Percentiles rank a stretch among this genome's conserved stretches.
Evolutionary conservation across 2,113 vertebrate species (phyloP).

Genomic region (Tachysurus vachellii): DNA sequence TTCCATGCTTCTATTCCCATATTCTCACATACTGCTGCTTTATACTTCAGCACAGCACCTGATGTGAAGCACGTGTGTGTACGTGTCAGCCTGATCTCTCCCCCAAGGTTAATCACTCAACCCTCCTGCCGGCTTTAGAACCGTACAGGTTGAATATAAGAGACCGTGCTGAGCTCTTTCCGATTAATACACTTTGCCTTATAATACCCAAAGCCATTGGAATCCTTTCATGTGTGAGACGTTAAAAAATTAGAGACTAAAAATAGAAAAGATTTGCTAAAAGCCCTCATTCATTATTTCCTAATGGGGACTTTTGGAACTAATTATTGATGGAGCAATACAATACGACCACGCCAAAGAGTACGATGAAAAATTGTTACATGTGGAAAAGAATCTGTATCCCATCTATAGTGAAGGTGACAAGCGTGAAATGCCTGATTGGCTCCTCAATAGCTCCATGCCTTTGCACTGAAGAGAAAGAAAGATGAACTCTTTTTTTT

Average conservation of each 20-base stretch:
- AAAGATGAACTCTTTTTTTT: slow-evolving; percentile 31
- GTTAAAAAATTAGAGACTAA: slow-evolving; percentile 17
- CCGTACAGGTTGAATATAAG: background rate
- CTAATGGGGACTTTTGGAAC: slow-evolving; percentile 22
- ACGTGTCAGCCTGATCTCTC: background rate
- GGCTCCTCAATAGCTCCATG: slow-evolving; percentile 37
- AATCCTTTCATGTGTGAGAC: slow-evolving; percentile 26
- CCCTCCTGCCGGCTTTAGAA: background rate
- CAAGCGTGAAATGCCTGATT: slow-evolving; percentile 33
- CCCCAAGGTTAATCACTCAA: slow-evolving; percentile 24
- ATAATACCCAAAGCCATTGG: slow-evolving; percentile 9
- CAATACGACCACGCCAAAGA: background rate
- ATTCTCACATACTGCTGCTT: background rate
- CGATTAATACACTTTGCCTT: slow-evolving; percentile 26
- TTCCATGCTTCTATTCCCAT: background rate
- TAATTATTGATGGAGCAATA: slow-evolving; percentile 17
- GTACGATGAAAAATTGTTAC: slow-evolving; percentile 17
- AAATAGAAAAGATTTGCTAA: slow-evolving; percentile 40
- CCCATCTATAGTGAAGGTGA: slow-evolving; percentile 26
- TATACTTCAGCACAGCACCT: background rate
- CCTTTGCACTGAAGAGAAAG: slow-evolving; percentile 17
- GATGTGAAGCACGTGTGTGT: slow-evolving; percentile 2
- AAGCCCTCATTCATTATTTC: slow-evolving; percentile 32
- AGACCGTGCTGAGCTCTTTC: background rate
- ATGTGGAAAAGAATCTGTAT: slow-evolving; percentile 3